Evolutionary conservation across 2,113 vertebrate genomes (phyloP).

Genomic region (Vidua macroura): DNA sequence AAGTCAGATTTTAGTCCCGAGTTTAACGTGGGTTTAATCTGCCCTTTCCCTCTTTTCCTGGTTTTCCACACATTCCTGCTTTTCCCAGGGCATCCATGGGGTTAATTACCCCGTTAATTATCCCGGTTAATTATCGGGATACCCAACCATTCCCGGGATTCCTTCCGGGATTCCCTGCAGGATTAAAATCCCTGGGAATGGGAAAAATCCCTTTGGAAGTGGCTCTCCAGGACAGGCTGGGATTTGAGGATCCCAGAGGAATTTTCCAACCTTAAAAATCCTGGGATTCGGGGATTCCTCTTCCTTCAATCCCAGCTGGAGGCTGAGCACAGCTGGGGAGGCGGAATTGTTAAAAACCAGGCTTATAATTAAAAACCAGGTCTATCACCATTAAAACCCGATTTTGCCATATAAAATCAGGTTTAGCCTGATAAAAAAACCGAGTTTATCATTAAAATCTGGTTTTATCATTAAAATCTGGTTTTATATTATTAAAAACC

Average conservation of each 20-base stretch:
- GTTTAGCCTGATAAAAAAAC: not conserved
- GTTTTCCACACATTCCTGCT: not conserved
- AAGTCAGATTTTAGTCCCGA: not conserved
- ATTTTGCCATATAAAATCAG: not conserved
- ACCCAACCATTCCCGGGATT: too few species aligned
- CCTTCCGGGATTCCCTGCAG: not conserved
- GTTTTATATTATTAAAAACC: not conserved
- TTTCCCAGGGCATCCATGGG: not conserved
- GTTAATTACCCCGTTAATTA: not conserved
- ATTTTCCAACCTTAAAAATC: not conserved
- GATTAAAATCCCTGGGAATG: not conserved
- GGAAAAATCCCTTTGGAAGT: not conserved
- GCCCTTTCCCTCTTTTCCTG: not conserved
- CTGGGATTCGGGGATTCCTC: not conserved
- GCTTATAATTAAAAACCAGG: not conserved
- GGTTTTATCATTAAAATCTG: not conserved
- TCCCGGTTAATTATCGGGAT: not conserved
- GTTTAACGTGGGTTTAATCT: not conserved
- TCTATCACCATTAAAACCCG: not conserved
- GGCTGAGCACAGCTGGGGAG: fast-evolving
- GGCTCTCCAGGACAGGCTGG: not conserved
- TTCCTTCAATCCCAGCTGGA: not conserved
- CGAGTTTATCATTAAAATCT: not conserved
- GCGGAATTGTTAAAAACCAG: fast-evolving
- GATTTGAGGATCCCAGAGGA: not conserved